Evolutionary conservation across 2,888 invertebrate genomes (phyloP).

Genomic region (Temnothorax rugatulus): DNA sequence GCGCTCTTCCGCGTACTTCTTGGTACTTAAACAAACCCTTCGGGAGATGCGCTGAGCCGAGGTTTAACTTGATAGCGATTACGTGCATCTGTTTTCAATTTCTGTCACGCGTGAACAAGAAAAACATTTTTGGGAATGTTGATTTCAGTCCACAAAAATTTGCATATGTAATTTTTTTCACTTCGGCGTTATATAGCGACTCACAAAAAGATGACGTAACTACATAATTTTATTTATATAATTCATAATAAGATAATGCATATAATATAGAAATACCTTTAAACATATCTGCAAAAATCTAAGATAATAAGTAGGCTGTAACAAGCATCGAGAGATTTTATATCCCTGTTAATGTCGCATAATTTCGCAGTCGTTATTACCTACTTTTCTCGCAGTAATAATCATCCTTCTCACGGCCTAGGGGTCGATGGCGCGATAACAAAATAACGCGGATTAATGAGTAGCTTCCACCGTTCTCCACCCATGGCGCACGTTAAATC

Average conservation of each 20-base stretch:
- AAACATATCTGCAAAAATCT: not conserved
- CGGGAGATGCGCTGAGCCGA: slow-evolving; percentile 33
- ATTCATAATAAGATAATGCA: not conserved
- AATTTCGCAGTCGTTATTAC: slow-evolving; percentile 26
- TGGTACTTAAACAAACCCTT: slow-evolving; percentile 71
- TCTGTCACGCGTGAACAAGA: not conserved
- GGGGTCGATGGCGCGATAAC: slow-evolving; percentile 45
- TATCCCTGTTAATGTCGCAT: slow-evolving; percentile 43
- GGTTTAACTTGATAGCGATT: slow-evolving; percentile 34
- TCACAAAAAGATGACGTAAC: not conserved
- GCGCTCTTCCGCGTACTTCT: slow-evolving; percentile 64
- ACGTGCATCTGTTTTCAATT: slow-evolving; percentile 15
- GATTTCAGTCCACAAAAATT: not conserved
- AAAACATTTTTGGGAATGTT: not conserved
- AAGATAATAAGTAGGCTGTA: not conserved
- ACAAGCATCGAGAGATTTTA: slow-evolving; percentile 27
- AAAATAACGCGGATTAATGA: slow-evolving; percentile 44
- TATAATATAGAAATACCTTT: not conserved
- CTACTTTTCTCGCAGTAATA: slow-evolving; percentile 30
- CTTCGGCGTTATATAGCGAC: not conserved
- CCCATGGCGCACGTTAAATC: slow-evolving; percentile 20
- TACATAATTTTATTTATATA: not conserved
- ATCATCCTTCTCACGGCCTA: slow-evolving; percentile 50
- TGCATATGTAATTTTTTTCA: not conserved
- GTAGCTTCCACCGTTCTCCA: slow-evolving; percentile 34